Conservation (phyloP, 2,888 invertebrate species). For the Dryocosmus kuriphilus region DNA sequence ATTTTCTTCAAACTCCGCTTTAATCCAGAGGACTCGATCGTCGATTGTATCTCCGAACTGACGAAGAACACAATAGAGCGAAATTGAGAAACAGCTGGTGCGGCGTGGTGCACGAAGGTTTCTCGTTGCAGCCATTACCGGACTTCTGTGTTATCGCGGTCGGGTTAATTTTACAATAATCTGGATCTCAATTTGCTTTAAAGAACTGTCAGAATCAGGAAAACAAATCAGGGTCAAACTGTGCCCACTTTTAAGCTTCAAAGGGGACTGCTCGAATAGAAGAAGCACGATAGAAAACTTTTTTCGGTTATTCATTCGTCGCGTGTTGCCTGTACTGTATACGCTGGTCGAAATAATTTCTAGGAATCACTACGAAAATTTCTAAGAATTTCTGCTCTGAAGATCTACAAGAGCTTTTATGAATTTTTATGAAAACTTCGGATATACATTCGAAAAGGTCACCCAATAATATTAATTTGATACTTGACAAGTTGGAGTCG, state of each 20-base stretch:
- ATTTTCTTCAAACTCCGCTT: conserved; percentile 23
- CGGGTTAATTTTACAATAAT: conserved; percentile 31
- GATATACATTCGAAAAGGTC: too few species aligned
- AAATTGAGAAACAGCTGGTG: conserved; percentile 21
- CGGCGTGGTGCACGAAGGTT: conserved; percentile 11
- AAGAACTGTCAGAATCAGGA: conserved; percentile 16
- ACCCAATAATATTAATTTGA: too few species aligned
- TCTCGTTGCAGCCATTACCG: conserved; percentile 15
- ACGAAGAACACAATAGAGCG: conserved; percentile 26
- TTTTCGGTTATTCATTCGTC: not conserved
- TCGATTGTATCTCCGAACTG: conserved; percentile 30
- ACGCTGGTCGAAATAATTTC: too few species aligned
- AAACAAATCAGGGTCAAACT: conserved; percentile 25
- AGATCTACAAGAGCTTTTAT: too few species aligned
- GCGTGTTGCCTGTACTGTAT: too few species aligned
- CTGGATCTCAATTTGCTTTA: not conserved
- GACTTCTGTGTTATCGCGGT: not conserved
- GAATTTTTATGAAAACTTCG: too few species aligned
- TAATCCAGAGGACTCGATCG: conserved; percentile 15
- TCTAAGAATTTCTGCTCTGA: too few species aligned
- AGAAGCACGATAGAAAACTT: not conserved
- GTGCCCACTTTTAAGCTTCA: not conserved
- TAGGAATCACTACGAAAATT: too few species aligned
- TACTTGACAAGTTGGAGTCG: too few species aligned
- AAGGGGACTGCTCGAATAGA: not conserved